Conservation (phyloP, 1,140 invertebrate genomes). For the Trachelipus rathkii region DNA sequence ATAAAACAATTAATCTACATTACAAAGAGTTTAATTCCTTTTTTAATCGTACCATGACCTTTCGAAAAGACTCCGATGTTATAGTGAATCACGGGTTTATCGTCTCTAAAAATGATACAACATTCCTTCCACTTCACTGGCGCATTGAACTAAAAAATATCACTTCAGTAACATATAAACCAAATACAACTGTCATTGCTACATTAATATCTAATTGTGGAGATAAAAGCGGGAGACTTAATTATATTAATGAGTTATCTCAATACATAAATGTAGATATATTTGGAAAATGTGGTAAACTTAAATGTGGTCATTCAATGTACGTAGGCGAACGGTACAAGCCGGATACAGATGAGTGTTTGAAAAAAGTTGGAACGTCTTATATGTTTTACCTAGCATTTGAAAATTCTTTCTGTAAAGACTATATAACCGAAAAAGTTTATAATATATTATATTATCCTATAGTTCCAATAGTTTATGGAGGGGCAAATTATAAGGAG, state of each 20-base stretch:
- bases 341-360: not conserved
- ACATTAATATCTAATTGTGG: constrained; percentile 97
- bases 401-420: constrained; percentile 4
- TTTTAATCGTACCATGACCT: constrained; percentile 53
- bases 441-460: constrained; percentile 47
- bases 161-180: constrained; percentile 52
- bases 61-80: constrained; percentile 49
- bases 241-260: constrained; percentile 77
- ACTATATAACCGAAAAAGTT: constrained; percentile 54
- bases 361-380: not conserved
- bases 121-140: constrained; percentile 28
- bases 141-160: not conserved
- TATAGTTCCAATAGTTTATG: constrained; percentile 39
- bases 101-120: constrained; percentile 23
- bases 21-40: constrained; percentile 19
- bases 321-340: not conserved
- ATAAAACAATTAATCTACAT: not conserved
- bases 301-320: not conserved
- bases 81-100: constrained; percentile 46
- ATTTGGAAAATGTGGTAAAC: not conserved
- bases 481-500: constrained; percentile 28
- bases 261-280: constrained; percentile 57
- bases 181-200: constrained; percentile 79
- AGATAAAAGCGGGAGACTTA: constrained; percentile 75
- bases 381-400: constrained; percentile 19